These are phyloP conservation scores for Netelia inedita DNA, from an alignment of 2,888 invertebrate species.

Conservation along the genomic window DNA sequence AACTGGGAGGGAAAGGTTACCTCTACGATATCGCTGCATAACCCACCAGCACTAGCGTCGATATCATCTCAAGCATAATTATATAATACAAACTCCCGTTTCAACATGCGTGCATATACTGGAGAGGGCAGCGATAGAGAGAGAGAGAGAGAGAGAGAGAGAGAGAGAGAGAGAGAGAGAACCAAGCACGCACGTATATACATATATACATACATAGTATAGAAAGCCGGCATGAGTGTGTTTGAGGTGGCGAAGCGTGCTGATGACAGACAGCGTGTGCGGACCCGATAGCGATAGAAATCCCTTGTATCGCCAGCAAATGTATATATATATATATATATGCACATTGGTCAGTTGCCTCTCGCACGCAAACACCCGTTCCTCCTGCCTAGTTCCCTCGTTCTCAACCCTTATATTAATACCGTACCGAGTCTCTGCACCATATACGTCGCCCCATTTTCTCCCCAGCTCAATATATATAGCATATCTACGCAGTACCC, in stretches of 20 bases:
- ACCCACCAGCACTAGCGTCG: slow-evolving; percentile 70
- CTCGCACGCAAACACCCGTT: slow-evolving; percentile 24
- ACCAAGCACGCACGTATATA: slow-evolving; percentile 30
- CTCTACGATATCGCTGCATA: slow-evolving; percentile 12
- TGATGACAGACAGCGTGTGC: slow-evolving; percentile 83
- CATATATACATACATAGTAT: neutral
- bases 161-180: slow-evolving; percentile 31
- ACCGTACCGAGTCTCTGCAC: slow-evolving; percentile 43
- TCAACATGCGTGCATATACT: slow-evolving; percentile 77
- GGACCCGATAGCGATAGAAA: slow-evolving; percentile 72
- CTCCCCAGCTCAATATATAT: slow-evolving; percentile 23
- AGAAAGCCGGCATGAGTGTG: slow-evolving; percentile 76
- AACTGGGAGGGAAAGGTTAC: neutral
- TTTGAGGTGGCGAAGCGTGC: slow-evolving; percentile 83
- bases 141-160: neutral
- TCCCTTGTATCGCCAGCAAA: slow-evolving; percentile 54
- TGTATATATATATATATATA: neutral
- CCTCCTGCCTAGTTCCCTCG: slow-evolving; percentile 39
- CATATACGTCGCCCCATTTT: slow-evolving; percentile 21
- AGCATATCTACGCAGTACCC: neutral
- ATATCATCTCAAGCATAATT: slow-evolving; percentile 79
- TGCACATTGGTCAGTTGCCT: slow-evolving; percentile 76
- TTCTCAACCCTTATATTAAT: slow-evolving; percentile 59
- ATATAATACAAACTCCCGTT: slow-evolving; percentile 80
- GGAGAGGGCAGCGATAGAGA: too few relatives aligned